Conservation (phyloP, 2,888 invertebrate species). For the Petrolisthes cinctipes region DNA sequence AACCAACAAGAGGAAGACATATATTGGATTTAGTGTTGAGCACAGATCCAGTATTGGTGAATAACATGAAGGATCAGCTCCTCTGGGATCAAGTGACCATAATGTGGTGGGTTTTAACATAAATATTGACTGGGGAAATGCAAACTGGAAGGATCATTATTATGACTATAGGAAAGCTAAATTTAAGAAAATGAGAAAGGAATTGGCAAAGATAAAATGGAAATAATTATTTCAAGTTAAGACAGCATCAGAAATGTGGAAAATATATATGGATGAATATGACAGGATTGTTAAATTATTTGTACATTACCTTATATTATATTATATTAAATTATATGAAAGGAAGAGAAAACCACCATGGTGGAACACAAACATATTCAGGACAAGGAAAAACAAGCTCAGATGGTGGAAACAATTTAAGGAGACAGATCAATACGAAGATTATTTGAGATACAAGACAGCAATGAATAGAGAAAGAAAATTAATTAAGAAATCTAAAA, state of each 20-base stretch:
- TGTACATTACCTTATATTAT: too few relatives aligned
- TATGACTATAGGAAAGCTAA: neutral
- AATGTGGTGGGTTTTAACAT: neutral
- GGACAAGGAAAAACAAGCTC: neutral
- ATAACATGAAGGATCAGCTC: neutral
- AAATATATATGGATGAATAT: too few relatives aligned
- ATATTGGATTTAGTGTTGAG: neutral
- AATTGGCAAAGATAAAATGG: neutral
- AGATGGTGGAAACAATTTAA: neutral
- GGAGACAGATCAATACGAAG: neutral
- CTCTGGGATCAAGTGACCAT: too few relatives aligned
- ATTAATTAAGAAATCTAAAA: too few relatives aligned
- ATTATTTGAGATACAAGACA: too few relatives aligned
- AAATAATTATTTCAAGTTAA: neutral
- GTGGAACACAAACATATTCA: constrained; percentile 6
- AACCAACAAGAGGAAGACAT: neutral
- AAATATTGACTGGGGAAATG: too few relatives aligned
- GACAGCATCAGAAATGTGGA: too few relatives aligned
- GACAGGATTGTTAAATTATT: too few relatives aligned
- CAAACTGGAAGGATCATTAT: neutral
- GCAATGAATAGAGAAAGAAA: too few relatives aligned
- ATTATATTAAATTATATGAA: too few relatives aligned
- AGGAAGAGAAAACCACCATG: constrained; percentile 5
- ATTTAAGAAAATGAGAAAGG: neutral
- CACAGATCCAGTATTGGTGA: constrained; percentile 2